A percentile compares a stretch with the other conserved stretches of the same genome.
Conservation (phyloP, 1,140 invertebrate genomes). For the Trichonephila clavipes region DNA sequence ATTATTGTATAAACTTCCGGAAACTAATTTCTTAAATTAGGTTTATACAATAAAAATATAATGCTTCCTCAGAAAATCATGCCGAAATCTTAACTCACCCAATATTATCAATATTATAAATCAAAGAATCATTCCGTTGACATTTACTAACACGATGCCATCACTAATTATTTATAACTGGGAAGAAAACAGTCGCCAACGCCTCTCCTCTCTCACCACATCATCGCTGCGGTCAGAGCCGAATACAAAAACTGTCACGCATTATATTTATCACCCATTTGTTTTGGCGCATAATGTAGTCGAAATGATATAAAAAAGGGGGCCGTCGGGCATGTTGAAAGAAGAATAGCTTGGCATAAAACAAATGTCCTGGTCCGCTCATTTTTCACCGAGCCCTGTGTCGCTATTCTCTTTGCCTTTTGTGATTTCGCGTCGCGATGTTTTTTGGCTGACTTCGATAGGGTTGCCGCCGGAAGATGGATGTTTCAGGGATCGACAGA, state of each 20-base stretch:
- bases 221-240: not conserved
- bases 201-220: not conserved
- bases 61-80: too few relatives aligned
- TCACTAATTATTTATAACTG: not conserved
- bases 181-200: not conserved
- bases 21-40: too few relatives aligned
- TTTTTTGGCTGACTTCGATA: not conserved
- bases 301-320: conserved; percentile 33
- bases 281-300: conserved; percentile 64
- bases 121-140: too few relatives aligned
- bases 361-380: conserved; percentile 60
- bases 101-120: too few relatives aligned
- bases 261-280: conserved; percentile 54
- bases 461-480: not conserved
- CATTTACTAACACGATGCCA: not conserved
- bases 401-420: conserved; percentile 13
- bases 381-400: conserved; percentile 61
- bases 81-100: too few relatives aligned
- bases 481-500: not conserved
- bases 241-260: conserved; percentile 33
- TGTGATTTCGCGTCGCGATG: conserved; percentile 27
- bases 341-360: conserved; percentile 72
- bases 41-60: too few relatives aligned
- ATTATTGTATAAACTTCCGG: too few relatives aligned
- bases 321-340: conserved; percentile 56